Evolutionary conservation across 2,888 invertebrate genomes (phyloP).

Genomic region (Bombyx huttoni): DNA sequence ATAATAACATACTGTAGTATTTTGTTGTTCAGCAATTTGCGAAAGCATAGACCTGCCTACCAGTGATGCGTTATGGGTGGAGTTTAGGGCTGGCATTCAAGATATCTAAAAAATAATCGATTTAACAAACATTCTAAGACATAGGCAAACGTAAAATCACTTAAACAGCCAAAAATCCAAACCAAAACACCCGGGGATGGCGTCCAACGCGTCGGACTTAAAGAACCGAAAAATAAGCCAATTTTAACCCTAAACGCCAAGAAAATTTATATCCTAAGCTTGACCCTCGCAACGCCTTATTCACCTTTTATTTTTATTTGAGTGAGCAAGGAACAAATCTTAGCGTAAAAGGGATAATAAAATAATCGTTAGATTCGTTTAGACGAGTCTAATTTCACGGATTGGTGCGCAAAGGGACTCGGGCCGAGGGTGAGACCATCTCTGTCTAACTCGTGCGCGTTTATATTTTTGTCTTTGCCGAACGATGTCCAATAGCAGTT

Average conservation of each 20-base stretch:
- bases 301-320: slow-evolving; percentile 73
- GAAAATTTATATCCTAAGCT: slow-evolving; percentile 55
- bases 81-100: too few relatives aligned
- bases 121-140: not conserved
- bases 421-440: slow-evolving; percentile 36
- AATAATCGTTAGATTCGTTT: slow-evolving; percentile 73
- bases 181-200: slow-evolving; percentile 5
- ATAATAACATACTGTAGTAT: too few relatives aligned
- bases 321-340: slow-evolving; percentile 73
- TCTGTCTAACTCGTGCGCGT: slow-evolving; percentile 18
- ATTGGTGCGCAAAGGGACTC: slow-evolving; percentile 65
- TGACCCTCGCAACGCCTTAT: slow-evolving; percentile 64
- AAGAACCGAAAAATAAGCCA: slow-evolving; percentile 63
- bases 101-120: too few relatives aligned
- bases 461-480: slow-evolving; percentile 19
- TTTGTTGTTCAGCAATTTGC: too few relatives aligned
- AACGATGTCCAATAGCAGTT: slow-evolving; percentile 39
- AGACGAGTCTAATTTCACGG: slow-evolving; percentile 72
- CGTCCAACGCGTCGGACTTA: slow-evolving; percentile 33
- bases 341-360: slow-evolving; percentile 72
- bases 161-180: not conserved
- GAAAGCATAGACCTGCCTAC: too few relatives aligned
- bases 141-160: not conserved
- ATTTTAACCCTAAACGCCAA: slow-evolving; percentile 53
- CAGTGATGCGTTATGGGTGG: too few relatives aligned